phyloP scores from a whole-genome alignment of 2,113 vertebrate species.

The Spea multiplicata region DNA sequence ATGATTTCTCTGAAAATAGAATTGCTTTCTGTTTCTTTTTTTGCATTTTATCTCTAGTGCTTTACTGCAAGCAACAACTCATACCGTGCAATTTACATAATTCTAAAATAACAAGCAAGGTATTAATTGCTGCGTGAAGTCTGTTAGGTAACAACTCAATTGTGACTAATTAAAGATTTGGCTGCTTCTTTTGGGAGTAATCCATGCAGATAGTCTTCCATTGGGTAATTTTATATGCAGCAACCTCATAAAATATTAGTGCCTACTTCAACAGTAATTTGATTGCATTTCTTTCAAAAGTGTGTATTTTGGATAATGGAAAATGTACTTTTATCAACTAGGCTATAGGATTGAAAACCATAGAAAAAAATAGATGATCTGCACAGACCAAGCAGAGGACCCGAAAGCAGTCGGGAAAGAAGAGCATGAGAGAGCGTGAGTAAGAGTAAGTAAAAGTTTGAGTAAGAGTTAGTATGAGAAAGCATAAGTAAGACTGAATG shows the following conservation, averaged over 20 bases:
- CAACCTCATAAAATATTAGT: conserved; percentile 48
- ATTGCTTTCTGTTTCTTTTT: conserved; percentile 5
- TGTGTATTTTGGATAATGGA: conserved; percentile 18
- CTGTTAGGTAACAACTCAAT: conserved; percentile 45
- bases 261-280: conserved; percentile 45
- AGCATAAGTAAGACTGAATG: no score
- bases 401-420: no score
- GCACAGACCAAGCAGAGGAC: no score
- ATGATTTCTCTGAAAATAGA: neutral
- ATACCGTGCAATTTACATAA: conserved; percentile 44
- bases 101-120: conserved; percentile 38
- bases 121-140: conserved; percentile 44
- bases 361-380: no score
- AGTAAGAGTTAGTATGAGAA: no score
- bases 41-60: conserved; percentile 29
- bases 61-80: conserved; percentile 23
- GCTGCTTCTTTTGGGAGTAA: conserved; percentile 48
- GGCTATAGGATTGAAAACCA: neutral
- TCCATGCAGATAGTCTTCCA: conserved; percentile 27
- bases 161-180: conserved; percentile 48
- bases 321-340: neutral
- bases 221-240: conserved; percentile 44
- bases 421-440: no score
- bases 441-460: no score
- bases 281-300: conserved; percentile 35